Conservation (phyloP, 2,888 invertebrate genomes). For the Orthosia cruda region DNA sequence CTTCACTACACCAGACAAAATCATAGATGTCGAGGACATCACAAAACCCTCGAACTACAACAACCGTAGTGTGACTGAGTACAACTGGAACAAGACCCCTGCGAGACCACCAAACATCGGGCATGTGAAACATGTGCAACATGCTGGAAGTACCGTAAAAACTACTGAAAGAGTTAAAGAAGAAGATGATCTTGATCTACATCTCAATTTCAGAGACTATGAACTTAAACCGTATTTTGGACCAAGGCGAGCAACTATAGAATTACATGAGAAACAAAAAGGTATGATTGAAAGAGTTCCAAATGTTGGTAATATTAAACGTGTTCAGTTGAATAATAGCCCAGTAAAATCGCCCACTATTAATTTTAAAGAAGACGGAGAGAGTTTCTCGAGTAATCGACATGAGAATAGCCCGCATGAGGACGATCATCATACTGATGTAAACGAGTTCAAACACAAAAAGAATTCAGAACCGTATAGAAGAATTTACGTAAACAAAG, state of each 20-base stretch:
- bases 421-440: constrained; percentile 3
- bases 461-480: constrained; percentile 21
- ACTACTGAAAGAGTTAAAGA: constrained; percentile 20
- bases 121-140: constrained; percentile 41
- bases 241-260: constrained; percentile 17
- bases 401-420: constrained; percentile 19
- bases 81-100: constrained; percentile 60
- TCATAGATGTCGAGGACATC: constrained; percentile 46
- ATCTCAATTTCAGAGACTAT: constrained; percentile 35
- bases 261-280: constrained; percentile 36
- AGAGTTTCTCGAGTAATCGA: constrained; percentile 11
- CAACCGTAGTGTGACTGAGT: constrained; percentile 76
- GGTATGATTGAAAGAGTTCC: constrained; percentile 76
- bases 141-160: constrained; percentile 9
- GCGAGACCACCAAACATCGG: constrained; percentile 23
- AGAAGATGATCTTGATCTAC: constrained; percentile 35
- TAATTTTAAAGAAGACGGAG: constrained; percentile 36
- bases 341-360: constrained; percentile 74
- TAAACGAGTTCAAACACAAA: constrained; percentile 11
- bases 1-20: constrained; percentile 46
- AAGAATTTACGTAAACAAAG: constrained; percentile 50
- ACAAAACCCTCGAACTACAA: constrained; percentile 54
- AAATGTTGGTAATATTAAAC: constrained; percentile 75
- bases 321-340: constrained; percentile 71
- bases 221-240: constrained; percentile 25